phyloP scores from a whole-genome alignment of 2,888 invertebrate genomes.

The Watsonalla binaria region DNA sequence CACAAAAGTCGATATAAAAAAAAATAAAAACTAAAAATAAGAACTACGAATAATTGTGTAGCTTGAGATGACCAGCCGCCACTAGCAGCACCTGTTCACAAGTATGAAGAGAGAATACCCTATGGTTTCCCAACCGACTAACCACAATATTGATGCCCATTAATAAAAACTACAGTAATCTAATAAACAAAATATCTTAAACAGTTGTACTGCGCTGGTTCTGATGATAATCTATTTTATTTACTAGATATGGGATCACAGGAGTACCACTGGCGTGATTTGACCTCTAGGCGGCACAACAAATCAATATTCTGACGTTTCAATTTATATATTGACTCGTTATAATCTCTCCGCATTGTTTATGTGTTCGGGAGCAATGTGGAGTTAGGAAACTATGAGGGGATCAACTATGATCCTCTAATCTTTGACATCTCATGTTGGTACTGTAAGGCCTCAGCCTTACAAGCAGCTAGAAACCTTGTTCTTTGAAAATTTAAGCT shows the following conservation, averaged over 20 bases:
- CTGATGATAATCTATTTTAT: constrained; percentile 38
- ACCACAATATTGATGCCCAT: background rate
- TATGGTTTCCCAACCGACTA: background rate
- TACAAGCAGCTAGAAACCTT: no score
- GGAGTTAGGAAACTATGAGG: constrained; percentile 54
- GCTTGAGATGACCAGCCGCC: no score
- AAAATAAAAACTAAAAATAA: no score
- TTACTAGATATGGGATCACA: constrained; percentile 37
- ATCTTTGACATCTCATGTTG: no score
- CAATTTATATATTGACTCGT: constrained; percentile 74
- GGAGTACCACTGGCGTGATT: constrained; percentile 37
- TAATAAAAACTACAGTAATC: background rate
- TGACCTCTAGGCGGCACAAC: constrained; percentile 50
- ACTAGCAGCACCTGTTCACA: no score
- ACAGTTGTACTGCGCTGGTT: constrained; percentile 23
- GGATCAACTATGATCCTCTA: no score
- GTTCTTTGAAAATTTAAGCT: no score
- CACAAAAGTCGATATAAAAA: no score
- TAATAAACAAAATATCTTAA: constrained; percentile 6
- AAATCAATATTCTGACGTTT: constrained; percentile 74
- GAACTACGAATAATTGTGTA: no score
- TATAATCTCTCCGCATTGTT: constrained; percentile 69
- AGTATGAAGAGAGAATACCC: no score
- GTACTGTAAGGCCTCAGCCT: no score
- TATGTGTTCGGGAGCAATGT: constrained; percentile 65